Conservation (phyloP, 1,140 invertebrate species). For the Drosophila tsacasi region DNA sequence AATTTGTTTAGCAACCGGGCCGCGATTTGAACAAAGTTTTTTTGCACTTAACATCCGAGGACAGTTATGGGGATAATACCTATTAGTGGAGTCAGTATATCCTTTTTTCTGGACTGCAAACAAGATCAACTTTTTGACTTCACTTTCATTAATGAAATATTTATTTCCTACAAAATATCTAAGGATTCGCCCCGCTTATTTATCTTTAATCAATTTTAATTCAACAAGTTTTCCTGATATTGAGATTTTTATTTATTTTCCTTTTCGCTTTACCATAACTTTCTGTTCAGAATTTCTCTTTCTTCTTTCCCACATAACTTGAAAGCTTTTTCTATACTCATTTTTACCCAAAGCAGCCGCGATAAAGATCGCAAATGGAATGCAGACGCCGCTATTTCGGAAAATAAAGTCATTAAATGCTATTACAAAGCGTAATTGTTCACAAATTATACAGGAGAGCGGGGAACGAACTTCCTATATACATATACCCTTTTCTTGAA, state of each 20-base stretch:
- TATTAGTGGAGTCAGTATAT: background rate
- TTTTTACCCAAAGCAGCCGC: conserved; percentile 28
- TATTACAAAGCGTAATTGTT: conserved; percentile 84
- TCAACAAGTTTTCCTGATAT: background rate
- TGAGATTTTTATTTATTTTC: background rate
- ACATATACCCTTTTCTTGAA: conserved; percentile 49
- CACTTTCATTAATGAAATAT: too few species aligned
- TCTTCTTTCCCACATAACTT: conserved; percentile 24
- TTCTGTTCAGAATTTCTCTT: background rate
- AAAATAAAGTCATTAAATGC: conserved; percentile 82
- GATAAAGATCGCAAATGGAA: conserved; percentile 64
- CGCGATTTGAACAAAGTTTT: conserved; percentile 52
- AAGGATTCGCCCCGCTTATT: too few species aligned
- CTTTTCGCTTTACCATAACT: too few species aligned
- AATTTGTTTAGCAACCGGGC: conserved; percentile 60
- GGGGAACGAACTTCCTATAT: conserved; percentile 59
- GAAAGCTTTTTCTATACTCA: conserved; percentile 40
- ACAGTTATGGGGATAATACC: conserved; percentile 1
- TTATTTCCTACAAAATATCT: too few species aligned
- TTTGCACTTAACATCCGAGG: conserved; percentile 61
- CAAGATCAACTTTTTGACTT: too few species aligned
- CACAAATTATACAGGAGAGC: conserved; percentile 74
- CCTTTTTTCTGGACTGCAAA: background rate
- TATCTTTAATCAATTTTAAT: too few species aligned
- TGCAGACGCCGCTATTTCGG: conserved; percentile 57